Evolutionary conservation across 2,888 invertebrate species (phyloP).

Genomic region (Lycia hirtaria): DNA sequence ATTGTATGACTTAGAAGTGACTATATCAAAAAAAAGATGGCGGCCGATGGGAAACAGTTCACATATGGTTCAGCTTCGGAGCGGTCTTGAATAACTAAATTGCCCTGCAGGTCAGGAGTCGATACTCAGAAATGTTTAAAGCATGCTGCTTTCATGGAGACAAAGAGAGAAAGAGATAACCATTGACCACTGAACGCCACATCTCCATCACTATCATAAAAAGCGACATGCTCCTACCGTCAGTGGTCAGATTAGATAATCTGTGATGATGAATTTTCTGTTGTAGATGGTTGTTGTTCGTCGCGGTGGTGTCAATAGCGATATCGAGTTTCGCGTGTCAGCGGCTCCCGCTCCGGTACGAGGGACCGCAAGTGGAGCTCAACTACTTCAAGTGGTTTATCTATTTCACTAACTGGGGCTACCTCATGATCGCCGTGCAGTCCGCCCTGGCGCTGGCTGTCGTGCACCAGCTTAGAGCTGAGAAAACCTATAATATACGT

Average conservation of each 20-base stretch:
- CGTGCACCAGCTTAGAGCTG: slow-evolving; percentile 74
- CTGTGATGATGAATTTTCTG: neutral
- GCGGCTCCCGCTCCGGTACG: slow-evolving; percentile 65
- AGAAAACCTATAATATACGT: slow-evolving; percentile 63
- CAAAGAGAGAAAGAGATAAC: no score
- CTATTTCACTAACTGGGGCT: slow-evolving; percentile 91
- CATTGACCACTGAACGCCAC: neutral
- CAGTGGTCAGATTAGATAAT: no score
- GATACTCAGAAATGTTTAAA: no score
- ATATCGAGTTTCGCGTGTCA: slow-evolving; percentile 77
- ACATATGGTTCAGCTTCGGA: no score
- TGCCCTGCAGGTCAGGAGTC: no score
- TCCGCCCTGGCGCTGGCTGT: slow-evolving; percentile 82
- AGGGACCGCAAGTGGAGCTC: slow-evolving; percentile 65
- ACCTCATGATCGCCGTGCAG: slow-evolving; percentile 84
- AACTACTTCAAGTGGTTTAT: slow-evolving; percentile 88
- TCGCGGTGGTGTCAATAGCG: slow-evolving; percentile 75
- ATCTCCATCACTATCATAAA: neutral
- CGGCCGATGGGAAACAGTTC: no score
- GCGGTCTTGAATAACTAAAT: no score
- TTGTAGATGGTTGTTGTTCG: slow-evolving; percentile 83
- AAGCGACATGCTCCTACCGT: no score
- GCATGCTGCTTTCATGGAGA: no score
- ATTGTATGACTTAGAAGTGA: no score
- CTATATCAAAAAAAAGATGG: no score